phyloP scores from a whole-genome alignment of 2,113 vertebrate genomes.

The Leucoraja erinaceus region DNA sequence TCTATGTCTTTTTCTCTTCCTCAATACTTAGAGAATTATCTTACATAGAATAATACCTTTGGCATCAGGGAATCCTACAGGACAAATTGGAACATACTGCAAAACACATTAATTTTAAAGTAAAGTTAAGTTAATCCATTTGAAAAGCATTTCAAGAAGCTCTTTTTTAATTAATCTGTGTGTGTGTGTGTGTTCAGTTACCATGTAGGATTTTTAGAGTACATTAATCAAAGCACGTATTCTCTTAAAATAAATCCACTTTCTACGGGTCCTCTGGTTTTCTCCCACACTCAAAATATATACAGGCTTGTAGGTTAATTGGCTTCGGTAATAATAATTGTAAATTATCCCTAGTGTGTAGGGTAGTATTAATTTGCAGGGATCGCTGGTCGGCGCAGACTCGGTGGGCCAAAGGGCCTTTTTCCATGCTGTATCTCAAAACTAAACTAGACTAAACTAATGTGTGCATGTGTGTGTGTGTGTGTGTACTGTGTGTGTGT shows the following conservation, averaged over 20 bases:
- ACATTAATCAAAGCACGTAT: neutral
- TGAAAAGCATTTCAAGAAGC: neutral
- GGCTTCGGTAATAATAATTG: too few relatives aligned
- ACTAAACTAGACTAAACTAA: too few relatives aligned
- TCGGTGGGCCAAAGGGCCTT: too few relatives aligned
- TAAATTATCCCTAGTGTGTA: too few relatives aligned
- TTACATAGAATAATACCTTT: neutral
- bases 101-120: neutral
- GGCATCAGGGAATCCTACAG: neutral
- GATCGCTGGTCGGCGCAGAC: too few relatives aligned
- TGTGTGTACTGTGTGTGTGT: too few relatives aligned
- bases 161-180: neutral
- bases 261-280: too few relatives aligned
- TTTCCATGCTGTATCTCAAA: too few relatives aligned
- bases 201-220: neutral
- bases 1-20: neutral
- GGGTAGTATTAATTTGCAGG: too few relatives aligned
- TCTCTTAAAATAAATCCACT: slow-evolving; percentile 44
- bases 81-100: neutral
- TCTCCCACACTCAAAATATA: too few relatives aligned
- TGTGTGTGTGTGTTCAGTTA: neutral
- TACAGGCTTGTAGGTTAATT: too few relatives aligned
- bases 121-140: neutral
- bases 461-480: too few relatives aligned
- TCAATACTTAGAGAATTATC: neutral